Percentiles rank a stretch among this genome's conserved stretches.
Conservation (phyloP, 2,888 invertebrate genomes). For the Limenitis camilla region DNA sequence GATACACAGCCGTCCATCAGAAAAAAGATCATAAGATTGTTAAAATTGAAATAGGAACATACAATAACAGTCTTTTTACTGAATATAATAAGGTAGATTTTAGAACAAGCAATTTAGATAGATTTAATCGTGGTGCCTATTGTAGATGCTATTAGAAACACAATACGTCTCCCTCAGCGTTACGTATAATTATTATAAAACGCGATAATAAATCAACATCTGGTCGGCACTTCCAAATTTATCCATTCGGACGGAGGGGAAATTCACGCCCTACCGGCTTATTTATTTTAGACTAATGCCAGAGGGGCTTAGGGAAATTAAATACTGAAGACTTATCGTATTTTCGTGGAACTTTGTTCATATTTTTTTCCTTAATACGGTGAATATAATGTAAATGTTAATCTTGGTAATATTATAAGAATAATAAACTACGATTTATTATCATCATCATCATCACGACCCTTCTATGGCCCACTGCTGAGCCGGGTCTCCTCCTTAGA, state of each 20-base stretch:
- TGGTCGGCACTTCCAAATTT: constrained; percentile 64
- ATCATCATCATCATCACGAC: too few species aligned
- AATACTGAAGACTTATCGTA: constrained; percentile 43
- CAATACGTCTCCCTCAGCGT: constrained; percentile 46
- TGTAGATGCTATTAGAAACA: constrained; percentile 24
- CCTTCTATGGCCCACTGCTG: too few species aligned
- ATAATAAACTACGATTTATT: too few species aligned
- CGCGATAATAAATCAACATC: constrained; percentile 70
- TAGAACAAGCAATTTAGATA: background rate
- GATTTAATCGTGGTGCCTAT: constrained; percentile 13
- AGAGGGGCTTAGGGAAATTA: constrained; percentile 60
- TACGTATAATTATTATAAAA: constrained; percentile 67
- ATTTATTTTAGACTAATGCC: constrained; percentile 64
- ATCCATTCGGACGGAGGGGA: constrained; percentile 42
- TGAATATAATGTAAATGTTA: background rate
- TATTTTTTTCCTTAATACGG: constrained; percentile 6
- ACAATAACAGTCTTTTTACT: constrained; percentile 1
- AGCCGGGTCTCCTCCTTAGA: too few species aligned
- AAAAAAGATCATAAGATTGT: constrained; percentile 8
- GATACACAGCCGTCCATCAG: constrained; percentile 11
- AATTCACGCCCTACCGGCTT: constrained; percentile 51
- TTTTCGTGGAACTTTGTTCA: constrained; percentile 11
- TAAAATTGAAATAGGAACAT: background rate
- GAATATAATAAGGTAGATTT: constrained; percentile 2
- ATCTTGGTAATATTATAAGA: too few species aligned